phyloP scores from a whole-genome alignment of 1,140 invertebrate genomes.

The Pantala flavescens region DNA sequence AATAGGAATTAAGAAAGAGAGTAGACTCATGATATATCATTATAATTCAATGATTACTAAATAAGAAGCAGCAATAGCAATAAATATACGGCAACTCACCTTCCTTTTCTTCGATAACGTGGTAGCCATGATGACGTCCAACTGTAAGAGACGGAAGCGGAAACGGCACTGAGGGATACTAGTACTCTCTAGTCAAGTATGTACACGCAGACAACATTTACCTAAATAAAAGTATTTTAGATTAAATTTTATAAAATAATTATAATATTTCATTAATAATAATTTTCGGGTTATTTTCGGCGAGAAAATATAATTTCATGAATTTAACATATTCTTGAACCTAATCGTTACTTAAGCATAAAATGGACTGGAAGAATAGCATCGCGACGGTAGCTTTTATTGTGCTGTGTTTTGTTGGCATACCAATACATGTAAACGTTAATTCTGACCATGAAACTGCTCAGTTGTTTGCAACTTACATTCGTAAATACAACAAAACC shows the following conservation, averaged over 20 bases:
- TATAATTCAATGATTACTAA: no score
- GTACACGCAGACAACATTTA: neutral
- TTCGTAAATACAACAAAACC: conserved; percentile 53
- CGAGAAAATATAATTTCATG: no score
- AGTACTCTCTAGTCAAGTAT: neutral
- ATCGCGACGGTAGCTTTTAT: conserved; percentile 22
- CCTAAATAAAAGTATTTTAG: no score
- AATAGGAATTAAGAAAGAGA: neutral
- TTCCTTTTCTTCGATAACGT: conserved; percentile 19
- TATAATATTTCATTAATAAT: no score
- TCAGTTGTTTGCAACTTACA: conserved; percentile 45
- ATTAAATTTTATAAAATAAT: no score
- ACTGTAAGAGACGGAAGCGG: conserved; percentile 13
- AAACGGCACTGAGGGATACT: neutral
- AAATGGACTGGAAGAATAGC: conserved; percentile 27
- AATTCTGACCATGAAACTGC: conserved; percentile 19
- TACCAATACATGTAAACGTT: conserved; percentile 24
- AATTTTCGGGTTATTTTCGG: no score
- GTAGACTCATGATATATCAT: neutral
- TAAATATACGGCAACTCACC: conserved; percentile 17
- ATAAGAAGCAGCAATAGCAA: neutral
- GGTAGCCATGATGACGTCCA: conserved; percentile 17
- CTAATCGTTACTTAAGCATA: neutral
- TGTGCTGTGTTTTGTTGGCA: conserved; percentile 25
- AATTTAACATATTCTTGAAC: no score